Conservation (phyloP, 2,113 vertebrate species). For the Varanus salvator region DNA sequence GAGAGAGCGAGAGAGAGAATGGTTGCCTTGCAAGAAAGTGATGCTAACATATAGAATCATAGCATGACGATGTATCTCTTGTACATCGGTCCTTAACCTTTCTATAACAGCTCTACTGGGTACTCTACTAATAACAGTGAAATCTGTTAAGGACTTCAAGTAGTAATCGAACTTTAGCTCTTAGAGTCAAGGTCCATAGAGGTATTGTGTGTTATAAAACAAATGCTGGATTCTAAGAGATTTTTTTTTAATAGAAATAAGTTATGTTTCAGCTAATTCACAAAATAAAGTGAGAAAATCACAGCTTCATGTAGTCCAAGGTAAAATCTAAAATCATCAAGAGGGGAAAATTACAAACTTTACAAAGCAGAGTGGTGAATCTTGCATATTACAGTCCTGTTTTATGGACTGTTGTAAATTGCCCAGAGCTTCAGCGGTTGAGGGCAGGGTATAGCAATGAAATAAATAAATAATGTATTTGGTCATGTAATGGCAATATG, state of each 20-base stretch:
- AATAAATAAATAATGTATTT: no score
- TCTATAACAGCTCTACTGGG: slow-evolving; percentile 15
- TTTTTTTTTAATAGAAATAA: slow-evolving; percentile 37
- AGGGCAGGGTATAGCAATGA: no score
- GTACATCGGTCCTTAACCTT: slow-evolving; percentile 36
- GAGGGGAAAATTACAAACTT: not conserved
- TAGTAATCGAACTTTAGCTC: slow-evolving; percentile 5
- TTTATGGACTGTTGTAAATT: no score
- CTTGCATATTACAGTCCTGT: not conserved
- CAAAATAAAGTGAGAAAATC: slow-evolving; percentile 14
- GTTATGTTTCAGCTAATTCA: slow-evolving; percentile 35
- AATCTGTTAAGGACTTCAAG: slow-evolving; percentile 10
- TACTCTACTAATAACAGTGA: slow-evolving; percentile 35
- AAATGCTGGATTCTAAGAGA: slow-evolving; percentile 19
- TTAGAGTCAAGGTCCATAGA: slow-evolving; percentile 3
- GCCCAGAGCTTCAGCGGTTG: no score
- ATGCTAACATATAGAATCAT: slow-evolving; percentile 28
- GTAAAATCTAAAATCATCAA: not conserved
- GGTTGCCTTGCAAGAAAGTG: slow-evolving; percentile 33
- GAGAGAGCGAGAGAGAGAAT: not conserved
- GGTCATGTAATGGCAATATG: not conserved
- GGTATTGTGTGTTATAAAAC: slow-evolving; percentile 27
- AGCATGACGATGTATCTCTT: slow-evolving; percentile 11
- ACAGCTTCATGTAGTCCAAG: not conserved
- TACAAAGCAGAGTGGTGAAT: not conserved